Evolutionary conservation across 2,888 invertebrate species (phyloP).

Genomic region (Tineola bisselliella): DNA sequence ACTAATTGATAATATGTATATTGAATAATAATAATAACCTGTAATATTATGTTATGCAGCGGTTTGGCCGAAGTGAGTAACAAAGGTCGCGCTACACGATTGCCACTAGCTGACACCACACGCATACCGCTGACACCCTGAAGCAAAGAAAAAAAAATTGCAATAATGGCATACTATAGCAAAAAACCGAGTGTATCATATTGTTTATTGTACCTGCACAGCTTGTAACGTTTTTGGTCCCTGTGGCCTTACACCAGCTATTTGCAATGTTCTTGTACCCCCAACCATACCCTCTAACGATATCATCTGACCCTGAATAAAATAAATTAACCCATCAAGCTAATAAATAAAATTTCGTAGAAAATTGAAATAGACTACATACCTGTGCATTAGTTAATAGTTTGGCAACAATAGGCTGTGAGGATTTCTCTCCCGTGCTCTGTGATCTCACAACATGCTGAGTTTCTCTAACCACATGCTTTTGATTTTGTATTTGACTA

Average conservation of each 20-base stretch:
- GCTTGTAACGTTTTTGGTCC: constrained; percentile 18
- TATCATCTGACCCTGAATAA: constrained; percentile 48
- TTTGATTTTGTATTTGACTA: constrained; percentile 37
- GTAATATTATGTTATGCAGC: constrained; percentile 50
- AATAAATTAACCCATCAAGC: not conserved
- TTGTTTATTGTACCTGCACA: constrained; percentile 15
- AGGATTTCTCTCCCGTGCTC: constrained; percentile 38
- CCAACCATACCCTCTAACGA: constrained; percentile 41
- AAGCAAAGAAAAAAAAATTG: not conserved
- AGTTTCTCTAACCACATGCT: constrained; percentile 19
- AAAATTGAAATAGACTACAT: constrained; percentile 26
- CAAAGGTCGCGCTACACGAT: constrained; percentile 36
- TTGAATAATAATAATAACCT: constrained; percentile 33
- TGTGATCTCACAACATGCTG: constrained; percentile 46
- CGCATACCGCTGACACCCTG: constrained; percentile 25
- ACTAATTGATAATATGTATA: not conserved
- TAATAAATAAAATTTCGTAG: not conserved
- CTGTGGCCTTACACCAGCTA: constrained; percentile 17
- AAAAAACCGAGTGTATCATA: not conserved
- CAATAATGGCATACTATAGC: not conserved
- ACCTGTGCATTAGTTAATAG: constrained; percentile 77
- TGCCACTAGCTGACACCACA: constrained; percentile 32
- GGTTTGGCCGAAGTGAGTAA: constrained; percentile 47
- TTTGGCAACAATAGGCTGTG: constrained; percentile 75
- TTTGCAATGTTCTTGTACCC: constrained; percentile 20